phyloP scores from a whole-genome alignment of 2,888 invertebrate species.

The Notodonta ziczac region DNA sequence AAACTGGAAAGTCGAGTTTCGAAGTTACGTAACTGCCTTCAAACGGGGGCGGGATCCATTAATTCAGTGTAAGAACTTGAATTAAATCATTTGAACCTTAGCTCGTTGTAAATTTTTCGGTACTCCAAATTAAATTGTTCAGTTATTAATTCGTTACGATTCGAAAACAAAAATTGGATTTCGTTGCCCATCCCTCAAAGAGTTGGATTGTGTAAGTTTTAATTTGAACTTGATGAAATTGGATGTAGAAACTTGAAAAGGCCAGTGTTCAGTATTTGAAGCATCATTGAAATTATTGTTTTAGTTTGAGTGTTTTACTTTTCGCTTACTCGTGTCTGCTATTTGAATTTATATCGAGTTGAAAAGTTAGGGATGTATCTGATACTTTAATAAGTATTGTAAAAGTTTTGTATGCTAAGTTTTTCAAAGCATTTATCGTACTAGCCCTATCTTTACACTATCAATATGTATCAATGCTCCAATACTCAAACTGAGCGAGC shows the following conservation, averaged over 20 bases:
- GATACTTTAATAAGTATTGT: background rate
- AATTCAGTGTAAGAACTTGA: constrained; percentile 73
- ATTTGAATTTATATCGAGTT: constrained; percentile 40
- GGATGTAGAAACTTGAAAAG: constrained; percentile 30
- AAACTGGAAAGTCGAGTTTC: constrained; percentile 72
- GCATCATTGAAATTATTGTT: constrained; percentile 45
- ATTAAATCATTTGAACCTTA: constrained; percentile 72
- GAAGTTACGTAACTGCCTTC: constrained; percentile 61
- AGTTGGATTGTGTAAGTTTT: constrained; percentile 44
- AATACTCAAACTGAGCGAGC: constrained; percentile 23
- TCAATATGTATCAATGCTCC: constrained; percentile 14
- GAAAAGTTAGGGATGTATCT: background rate
- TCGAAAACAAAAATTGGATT: constrained; percentile 48
- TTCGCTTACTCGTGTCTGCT: constrained; percentile 20
- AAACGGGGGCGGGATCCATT: constrained; percentile 70
- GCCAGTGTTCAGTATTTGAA: constrained; percentile 26
- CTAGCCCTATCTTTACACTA: too few species aligned
- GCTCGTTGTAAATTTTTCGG: constrained; percentile 53
- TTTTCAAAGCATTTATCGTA: too few species aligned
- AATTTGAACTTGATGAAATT: constrained; percentile 45
- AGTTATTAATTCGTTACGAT: constrained; percentile 57
- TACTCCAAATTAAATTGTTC: constrained; percentile 53
- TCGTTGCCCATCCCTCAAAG: constrained; percentile 35
- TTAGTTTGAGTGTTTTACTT: constrained; percentile 44
- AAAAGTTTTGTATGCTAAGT: background rate